Base-by-base conservation (phyloP, 2,888 invertebrate species). In the Drosophila dives region DNA sequence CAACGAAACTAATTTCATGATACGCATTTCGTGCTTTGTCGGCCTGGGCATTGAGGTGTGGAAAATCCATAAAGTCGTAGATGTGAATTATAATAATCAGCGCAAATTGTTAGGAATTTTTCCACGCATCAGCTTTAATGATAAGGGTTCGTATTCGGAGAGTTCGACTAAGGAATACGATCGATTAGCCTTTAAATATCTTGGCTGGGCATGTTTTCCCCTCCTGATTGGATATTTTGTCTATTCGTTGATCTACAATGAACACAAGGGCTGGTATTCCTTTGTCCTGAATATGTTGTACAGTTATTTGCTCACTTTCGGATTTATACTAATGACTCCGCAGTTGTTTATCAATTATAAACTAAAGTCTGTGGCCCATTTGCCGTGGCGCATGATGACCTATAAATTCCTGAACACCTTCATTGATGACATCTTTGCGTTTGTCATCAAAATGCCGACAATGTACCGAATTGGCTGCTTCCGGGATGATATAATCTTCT, bases 311-410 rank as follows among this genome's bases (percentile, higher is more conserved):
- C 94, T 99, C 69, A 99, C 99, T 2, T 99, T 99, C 93, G 99
- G 99, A 72, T 99, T 99, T 93, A 99, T 99, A 67, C 98, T 99
- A 98, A 99, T 99, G 99, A 99, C 99, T n/a, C 99, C 99, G 8
- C 99, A 99, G 93, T 94, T 99, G 74, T 99, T 99, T 92, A 99
- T 99, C 86, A 99, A 99, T 94, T 99, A 99, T 94, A 99, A 99
- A 93, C 93, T 99, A 86, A 99, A 99, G 92, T 99, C 99, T 23
- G 99, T 99, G 2, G 99, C 99, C 12, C 99, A 99, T 94, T 94
- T 99, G 86, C 99, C 99, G 6, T 99, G 99, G 99, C 95, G 99
- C 72, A 99, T 99, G 99, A 96, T 99, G 95, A 99, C 99, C 12
- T 99, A 99, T 93, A 99, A 99, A 94, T 99, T 99, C 93, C 95